phyloP scores from a whole-genome alignment of 2,888 invertebrate genomes.

The Lutraria lutraria region DNA sequence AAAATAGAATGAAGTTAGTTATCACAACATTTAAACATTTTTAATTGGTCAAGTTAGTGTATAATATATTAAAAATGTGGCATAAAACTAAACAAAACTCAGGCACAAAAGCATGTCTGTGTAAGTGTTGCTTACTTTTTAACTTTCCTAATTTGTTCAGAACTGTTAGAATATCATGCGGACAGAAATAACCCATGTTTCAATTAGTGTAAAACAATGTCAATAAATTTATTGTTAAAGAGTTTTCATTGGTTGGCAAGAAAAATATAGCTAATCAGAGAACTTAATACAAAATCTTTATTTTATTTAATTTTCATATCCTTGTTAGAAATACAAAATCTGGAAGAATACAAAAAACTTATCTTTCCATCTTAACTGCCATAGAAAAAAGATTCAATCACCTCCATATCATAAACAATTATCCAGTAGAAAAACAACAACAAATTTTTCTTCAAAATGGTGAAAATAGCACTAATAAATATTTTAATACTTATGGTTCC shows the following conservation, averaged over 20 bases:
- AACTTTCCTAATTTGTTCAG: not conserved
- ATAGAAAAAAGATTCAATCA: no score
- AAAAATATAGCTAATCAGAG: not conserved
- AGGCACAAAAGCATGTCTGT: not conserved
- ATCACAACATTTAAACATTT: no score
- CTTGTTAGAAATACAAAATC: no score
- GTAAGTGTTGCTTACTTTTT: not conserved
- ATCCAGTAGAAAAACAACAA: no score
- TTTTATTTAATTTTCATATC: not conserved
- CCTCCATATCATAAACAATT: no score
- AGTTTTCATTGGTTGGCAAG: not conserved
- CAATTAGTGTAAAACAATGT: not conserved
- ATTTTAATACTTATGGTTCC: no score
- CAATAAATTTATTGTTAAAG: not conserved
- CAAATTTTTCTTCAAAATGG: no score
- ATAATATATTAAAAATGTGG: not conserved
- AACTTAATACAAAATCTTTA: not conserved
- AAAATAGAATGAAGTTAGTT: no score
- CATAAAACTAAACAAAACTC: not conserved
- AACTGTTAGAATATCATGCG: not conserved
- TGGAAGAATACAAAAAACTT: no score
- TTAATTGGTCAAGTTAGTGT: not conserved
- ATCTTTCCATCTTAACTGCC: no score
- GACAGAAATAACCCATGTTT: not conserved
- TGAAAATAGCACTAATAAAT: no score